These are phyloP conservation scores for Cosmia trapezina DNA, from an alignment of 2,888 invertebrate genomes.

Conservation along the genomic window DNA sequence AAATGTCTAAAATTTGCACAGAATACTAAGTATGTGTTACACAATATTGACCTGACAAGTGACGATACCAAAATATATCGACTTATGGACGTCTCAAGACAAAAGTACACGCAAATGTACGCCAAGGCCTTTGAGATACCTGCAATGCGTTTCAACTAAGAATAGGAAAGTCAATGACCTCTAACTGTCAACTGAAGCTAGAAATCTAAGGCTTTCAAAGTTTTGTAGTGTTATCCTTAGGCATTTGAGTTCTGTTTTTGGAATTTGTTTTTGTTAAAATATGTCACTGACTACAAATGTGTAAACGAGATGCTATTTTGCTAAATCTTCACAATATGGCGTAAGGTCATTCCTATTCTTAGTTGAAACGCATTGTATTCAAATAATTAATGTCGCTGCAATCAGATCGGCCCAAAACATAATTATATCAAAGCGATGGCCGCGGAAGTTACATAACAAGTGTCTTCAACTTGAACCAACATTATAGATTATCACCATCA, in stretches of 20 bases:
- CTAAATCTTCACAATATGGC: too few relatives aligned
- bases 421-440: neutral
- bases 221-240: too few relatives aligned
- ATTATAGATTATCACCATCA: slow-evolving; percentile 8
- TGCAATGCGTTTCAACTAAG: too few relatives aligned
- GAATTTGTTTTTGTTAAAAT: too few relatives aligned
- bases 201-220: too few relatives aligned
- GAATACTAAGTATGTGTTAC: neutral
- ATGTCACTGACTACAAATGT: too few relatives aligned
- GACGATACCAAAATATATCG: neutral
- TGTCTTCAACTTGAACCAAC: neutral
- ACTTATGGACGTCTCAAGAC: neutral
- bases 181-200: too few relatives aligned
- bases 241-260: too few relatives aligned
- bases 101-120: neutral
- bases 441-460: slow-evolving; percentile 9
- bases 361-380: too few relatives aligned
- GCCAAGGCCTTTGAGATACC: neutral
- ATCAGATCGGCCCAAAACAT: neutral
- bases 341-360: too few relatives aligned
- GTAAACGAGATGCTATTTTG: too few relatives aligned
- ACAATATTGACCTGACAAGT: neutral
- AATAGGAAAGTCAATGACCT: too few relatives aligned
- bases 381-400: neutral
- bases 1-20: neutral